Base-by-base conservation (phyloP, 2,888 invertebrate genomes). In the Pseudococcus jackbeardsleyi region DNA sequence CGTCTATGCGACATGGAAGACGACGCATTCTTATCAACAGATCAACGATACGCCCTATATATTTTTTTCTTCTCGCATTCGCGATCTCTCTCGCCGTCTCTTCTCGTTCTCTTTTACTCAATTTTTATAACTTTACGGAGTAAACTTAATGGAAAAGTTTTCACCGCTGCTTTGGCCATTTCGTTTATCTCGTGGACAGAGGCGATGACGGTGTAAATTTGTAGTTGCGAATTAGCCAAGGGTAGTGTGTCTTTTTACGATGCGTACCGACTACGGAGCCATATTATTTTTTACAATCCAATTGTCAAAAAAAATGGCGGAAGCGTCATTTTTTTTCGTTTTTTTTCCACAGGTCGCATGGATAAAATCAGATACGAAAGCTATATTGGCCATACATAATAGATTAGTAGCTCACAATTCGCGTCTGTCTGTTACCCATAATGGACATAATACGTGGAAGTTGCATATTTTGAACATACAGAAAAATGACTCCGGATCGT, bases 371-470 rank as follows among this genome's bases (percentile, higher is more conserved):
- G 97, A 97, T 92, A 95, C 96, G 88, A 96, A 96, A 92, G 96
- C 96, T 90, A 97, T 97, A 91, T 93, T 97, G 90, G 96, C 97
- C 79, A 96, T 96, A 91, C 96, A 96, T 92, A 97, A 95, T 89
- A 96, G 96, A 92, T 96, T 97, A 95, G 96, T 97, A 90, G 96
- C 97, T 64, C 94, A 97, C 91, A 97, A 97, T 92, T 94, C 97
- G 84, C 94, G 97, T 86, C 94, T 97, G 90, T 95, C 95, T 88
- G 97, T 97, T 91, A 96, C 96, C 89, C 97, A 97, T 93, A 97
- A 97, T 92, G 97, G 97, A 90, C 96, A 97, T 93, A 96, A 97
- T 92, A 96, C 97, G 90, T 98, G 97, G 97, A 96, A 96, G 92
- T 94, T 98, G 91, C 96, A 96, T 93, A 96, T 98, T 92, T 95